phyloP scores from a whole-genome alignment of 1,140 invertebrate genomes.

The Drosophila busckii region DNA sequence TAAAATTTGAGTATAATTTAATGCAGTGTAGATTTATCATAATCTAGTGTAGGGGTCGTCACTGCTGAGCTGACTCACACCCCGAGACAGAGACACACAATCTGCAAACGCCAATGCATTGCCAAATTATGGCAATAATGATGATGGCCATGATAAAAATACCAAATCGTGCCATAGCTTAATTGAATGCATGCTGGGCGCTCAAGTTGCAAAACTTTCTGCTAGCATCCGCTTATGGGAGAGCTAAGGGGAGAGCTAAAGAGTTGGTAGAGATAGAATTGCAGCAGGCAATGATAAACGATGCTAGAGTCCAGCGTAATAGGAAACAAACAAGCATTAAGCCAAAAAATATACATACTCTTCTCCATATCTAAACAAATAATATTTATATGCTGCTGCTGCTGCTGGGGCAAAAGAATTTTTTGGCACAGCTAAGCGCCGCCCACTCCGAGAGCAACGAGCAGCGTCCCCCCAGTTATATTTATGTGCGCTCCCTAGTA shows the following conservation, averaged over 20 bases:
- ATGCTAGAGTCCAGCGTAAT: slow-evolving; percentile 44
- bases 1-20: no score
- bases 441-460: slow-evolving; percentile 36
- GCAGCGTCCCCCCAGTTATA: slow-evolving; percentile 17
- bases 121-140: slow-evolving; percentile 40
- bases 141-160: slow-evolving; percentile 43
- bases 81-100: background rate
- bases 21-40: no score
- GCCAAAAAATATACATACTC: slow-evolving; percentile 28
- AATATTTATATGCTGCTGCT: slow-evolving; percentile 53
- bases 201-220: slow-evolving; percentile 28
- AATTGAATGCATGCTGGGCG: slow-evolving; percentile 70
- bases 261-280: slow-evolving; percentile 20
- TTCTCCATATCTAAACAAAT: slow-evolving; percentile 64
- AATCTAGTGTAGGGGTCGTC: no score
- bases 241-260: no score
- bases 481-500: slow-evolving; percentile 45
- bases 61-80: no score
- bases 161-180: slow-evolving; percentile 42
- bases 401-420: slow-evolving; percentile 4
- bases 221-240: slow-evolving; percentile 23
- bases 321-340: slow-evolving; percentile 66
- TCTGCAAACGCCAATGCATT: slow-evolving; percentile 6
- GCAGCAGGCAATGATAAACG: slow-evolving; percentile 58
- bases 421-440: slow-evolving; percentile 56